Conservation (phyloP, 2,113 vertebrate species). For the Pogona vitticeps region DNA sequence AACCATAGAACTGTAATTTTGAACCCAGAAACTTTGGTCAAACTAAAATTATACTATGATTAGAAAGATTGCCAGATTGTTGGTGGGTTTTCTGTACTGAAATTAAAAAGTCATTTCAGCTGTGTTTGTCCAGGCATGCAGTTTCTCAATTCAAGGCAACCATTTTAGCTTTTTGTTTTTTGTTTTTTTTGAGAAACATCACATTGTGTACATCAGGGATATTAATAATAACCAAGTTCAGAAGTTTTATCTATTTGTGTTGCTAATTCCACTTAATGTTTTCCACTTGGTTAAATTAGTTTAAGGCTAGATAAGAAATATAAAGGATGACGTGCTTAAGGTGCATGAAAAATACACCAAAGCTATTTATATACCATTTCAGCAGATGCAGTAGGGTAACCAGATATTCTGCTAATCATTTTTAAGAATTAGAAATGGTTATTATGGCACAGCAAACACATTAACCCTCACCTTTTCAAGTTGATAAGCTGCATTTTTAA, state of each 20-base stretch:
- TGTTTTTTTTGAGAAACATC: not conserved
- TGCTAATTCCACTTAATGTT: constrained; percentile 6
- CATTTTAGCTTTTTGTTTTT: not conserved
- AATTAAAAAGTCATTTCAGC: not conserved
- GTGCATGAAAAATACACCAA: not conserved
- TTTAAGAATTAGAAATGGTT: constrained; percentile 22
- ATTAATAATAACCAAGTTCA: not conserved
- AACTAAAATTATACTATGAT: constrained; percentile 1
- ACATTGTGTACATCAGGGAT: not conserved
- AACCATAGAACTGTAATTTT: constrained; percentile 26
- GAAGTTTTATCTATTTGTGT: not conserved
- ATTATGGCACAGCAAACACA: not conserved
- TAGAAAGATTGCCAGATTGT: not conserved
- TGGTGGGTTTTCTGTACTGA: constrained; percentile 6
- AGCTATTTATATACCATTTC: constrained; percentile 13
- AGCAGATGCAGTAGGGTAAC: constrained; percentile 35
- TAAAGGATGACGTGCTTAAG: not conserved
- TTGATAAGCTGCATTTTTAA: not conserved
- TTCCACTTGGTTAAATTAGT: not conserved
- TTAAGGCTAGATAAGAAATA: constrained; percentile 10
- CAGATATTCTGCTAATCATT: not conserved
- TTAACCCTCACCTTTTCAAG: not conserved
- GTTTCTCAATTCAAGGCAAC: not conserved
- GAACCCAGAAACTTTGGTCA: not conserved
- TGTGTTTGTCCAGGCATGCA: not conserved